These are phyloP conservation scores for Mobula birostris DNA, from an alignment of 2,113 vertebrate species.

Conservation along the genomic window DNA sequence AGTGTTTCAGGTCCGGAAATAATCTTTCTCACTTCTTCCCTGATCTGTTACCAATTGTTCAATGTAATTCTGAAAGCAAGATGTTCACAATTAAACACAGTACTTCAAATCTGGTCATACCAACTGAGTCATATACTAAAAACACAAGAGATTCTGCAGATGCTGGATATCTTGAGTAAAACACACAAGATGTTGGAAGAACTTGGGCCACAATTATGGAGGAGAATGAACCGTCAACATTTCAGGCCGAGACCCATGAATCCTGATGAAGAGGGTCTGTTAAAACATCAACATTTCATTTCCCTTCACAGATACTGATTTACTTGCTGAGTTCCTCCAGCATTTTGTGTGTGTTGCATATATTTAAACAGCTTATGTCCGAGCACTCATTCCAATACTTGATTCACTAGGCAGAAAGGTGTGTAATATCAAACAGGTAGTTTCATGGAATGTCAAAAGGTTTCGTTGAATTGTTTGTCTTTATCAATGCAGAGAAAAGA, in stretches of 20 bases:
- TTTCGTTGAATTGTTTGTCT: background rate
- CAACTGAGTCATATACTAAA: slow-evolving; percentile 4
- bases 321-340: no score
- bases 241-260: no score
- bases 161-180: no score
- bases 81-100: slow-evolving; percentile 8
- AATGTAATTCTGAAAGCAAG: slow-evolving; percentile 14
- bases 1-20: background rate
- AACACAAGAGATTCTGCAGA: background rate
- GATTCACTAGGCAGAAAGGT: background rate
- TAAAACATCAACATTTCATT: no score
- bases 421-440: background rate
- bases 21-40: slow-evolving; percentile 23
- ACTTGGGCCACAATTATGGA: no score
- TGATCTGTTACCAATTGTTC: background rate
- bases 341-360: background rate
- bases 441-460: background rate
- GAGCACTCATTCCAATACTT: background rate
- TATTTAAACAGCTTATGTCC: background rate
- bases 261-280: no score
- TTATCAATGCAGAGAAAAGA: background rate
- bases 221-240: no score
- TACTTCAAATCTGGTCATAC: slow-evolving; percentile 12
- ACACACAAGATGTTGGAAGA: no score
- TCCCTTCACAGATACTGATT: no score